Evolutionary conservation across 2,113 vertebrate species (phyloP).

Genomic region (Dasyprocta punctata): DNA sequence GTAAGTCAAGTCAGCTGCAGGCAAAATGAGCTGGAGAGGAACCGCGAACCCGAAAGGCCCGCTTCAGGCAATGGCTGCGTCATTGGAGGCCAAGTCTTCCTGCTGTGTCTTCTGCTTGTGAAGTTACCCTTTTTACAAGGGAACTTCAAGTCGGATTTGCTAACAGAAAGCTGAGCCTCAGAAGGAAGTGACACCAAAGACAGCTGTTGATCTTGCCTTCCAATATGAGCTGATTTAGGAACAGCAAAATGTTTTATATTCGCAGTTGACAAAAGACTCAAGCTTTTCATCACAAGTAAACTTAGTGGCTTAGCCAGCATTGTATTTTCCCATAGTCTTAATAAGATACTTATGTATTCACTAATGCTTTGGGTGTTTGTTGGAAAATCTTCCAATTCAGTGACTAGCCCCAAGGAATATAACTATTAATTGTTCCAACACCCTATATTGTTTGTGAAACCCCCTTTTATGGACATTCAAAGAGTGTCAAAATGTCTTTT

Average conservation of each 20-base stretch:
- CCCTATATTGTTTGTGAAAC: not conserved
- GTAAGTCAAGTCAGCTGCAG: not conserved
- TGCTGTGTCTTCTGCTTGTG: not conserved
- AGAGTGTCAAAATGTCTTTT: not conserved
- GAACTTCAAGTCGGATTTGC: not conserved
- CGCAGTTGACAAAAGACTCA: not conserved
- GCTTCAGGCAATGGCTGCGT: accelerated
- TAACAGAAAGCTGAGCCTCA: not conserved
- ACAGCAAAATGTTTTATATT: not conserved
- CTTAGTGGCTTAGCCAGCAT: not conserved
- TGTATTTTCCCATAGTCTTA: not conserved
- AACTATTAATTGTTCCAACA: not conserved
- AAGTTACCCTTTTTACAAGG: not conserved
- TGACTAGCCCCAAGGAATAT: not conserved
- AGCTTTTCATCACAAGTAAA: not conserved
- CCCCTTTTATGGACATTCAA: not conserved
- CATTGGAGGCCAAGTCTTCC: not conserved
- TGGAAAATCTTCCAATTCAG: not conserved
- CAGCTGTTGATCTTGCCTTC: not conserved
- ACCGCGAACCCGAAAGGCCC: not conserved
- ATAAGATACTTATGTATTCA: not conserved
- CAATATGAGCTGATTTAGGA: not conserved
- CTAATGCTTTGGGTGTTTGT: not conserved
- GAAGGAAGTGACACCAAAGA: not conserved
- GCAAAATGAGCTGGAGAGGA: not conserved